Base-by-base conservation (phyloP, 2,888 invertebrate species). In the Lypha dubia region DNA sequence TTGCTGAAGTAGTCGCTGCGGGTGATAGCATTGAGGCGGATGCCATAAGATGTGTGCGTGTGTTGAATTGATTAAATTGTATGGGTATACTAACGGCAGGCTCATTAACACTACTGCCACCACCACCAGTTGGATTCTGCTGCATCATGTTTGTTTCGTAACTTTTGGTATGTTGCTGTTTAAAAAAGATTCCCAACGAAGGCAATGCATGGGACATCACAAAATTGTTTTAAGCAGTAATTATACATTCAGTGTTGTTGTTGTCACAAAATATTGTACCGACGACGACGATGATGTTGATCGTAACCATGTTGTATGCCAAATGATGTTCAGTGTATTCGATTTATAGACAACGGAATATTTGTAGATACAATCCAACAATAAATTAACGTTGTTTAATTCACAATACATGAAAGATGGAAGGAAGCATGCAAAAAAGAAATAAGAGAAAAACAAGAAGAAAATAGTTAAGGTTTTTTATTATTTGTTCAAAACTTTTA, bases 51-150 rank as follows among this genome's bases (percentile, higher is more conserved):
- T 92, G 91, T 6, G 92, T 88, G 82, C 91, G 91, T 79, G 91
- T 86, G 81, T 88, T 91, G 87, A 92, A 90, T 89, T 92, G 92
- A 89, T 91, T 92, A 88, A 91, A 92, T 87, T 91, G 89, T 89
- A 91, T 88, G 87, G 90, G 88, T 73, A 89, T 88, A 84, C 87
- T 89, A 76, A 87, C 87, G 70, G 88, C 56, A 46, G 65, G 49
- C 20, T 71, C 80, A 65, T n/a, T 71, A 38, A 51, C 44, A 51
- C 7, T 51, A 38, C 17, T 28, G 28, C 68, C 20, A 22, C 62
- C 62, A 28, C 41, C 71, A 3, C 65, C 77, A 58, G 58, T 53
- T 62, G 76, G 38, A 80, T 80, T 65, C 62, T 86, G 86, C 58
- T 80, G 80, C 83, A 86, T 77, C 80, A 77, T 86, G 73, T 76